A percentile compares a stretch with the other conserved stretches of the same genome.
Conservation (phyloP, 2,113 vertebrate species). For the Dipodomys merriami region DNA sequence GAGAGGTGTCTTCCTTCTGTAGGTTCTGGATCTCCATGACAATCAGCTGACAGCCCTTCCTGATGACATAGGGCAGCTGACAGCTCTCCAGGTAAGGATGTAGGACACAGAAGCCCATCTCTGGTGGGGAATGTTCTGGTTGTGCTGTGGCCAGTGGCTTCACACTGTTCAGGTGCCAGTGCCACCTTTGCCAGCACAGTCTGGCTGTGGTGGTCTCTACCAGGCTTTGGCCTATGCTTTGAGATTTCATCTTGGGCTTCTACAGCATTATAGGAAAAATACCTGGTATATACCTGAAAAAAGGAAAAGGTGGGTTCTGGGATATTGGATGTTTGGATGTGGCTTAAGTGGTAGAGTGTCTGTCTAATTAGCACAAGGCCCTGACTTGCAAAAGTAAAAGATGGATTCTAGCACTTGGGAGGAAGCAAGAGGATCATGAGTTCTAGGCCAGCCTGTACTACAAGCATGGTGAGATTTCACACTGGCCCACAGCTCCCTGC, state of each 20-base stretch:
- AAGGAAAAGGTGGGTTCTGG: neutral
- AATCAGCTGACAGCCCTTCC: slow-evolving; percentile 93
- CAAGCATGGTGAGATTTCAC: no score
- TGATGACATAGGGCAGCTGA: slow-evolving; percentile 91
- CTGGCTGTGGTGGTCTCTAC: neutral
- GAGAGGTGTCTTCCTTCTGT: neutral
- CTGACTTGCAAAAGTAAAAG: no score
- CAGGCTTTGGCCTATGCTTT: neutral
- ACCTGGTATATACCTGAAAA: neutral
- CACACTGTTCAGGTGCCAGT: no score
- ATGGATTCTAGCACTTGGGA: no score
- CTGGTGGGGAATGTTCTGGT: neutral
- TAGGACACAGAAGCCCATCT: neutral
- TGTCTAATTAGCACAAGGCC: no score
- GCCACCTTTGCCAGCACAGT: neutral
- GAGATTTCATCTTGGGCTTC: neutral
- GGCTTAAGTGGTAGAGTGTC: no score
- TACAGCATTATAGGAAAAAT: neutral
- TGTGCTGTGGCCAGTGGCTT: fast-evolving
- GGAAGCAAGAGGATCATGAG: no score
- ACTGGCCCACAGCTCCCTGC: no score
- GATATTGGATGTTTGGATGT: neutral
- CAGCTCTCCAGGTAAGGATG: slow-evolving; percentile 88
- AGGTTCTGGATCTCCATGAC: slow-evolving; percentile 96
- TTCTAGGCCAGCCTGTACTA: no score